Base-by-base conservation (phyloP, 2,797 vertebrate species). In the Coendou prehensilis region DNA sequence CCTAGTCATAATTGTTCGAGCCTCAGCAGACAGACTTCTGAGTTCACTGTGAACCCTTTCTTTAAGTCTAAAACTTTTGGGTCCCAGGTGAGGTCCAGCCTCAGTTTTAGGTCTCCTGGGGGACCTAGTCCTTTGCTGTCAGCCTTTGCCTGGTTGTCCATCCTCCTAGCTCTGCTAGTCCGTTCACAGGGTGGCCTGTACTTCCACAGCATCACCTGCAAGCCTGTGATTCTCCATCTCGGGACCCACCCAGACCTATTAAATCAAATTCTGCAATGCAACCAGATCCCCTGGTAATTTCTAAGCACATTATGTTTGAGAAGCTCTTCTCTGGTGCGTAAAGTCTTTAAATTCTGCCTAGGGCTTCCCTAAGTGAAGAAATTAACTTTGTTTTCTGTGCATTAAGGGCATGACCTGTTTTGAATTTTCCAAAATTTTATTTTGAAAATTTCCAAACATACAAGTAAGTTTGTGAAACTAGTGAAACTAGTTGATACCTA, bases 101-200 rank as follows among this genome's bases (percentile, higher is more conserved):
- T 93, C 17, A 37, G 28, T 41, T 75, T 87, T 26, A 13, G 14
- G 52, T 69, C n/a, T 83, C 69, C 73, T 30, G 3, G 41, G 13
- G 7, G 18, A 57, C 73, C 26, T 14, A 26, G 69, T 56, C 20
- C 45, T 63, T 41, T 17, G 14, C 75, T 17, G 5, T 57, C 9
- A 30, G 10, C 37, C 47, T 37, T 57, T 15, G 23, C 13, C 28
- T 41, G 3, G 15, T 20, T 41, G 8, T 41, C 13, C 23, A 9
- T 54, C 56, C 41, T 56, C 17, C 18, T 59, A 37, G 45, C 20
- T 30, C 22, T 9, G 1, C 54, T 28, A 2, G 59, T 45, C 45
- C 64, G 0, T 30, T 23, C 41, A 4, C 1, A 22, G 26, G 15
- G 1, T 63, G 73, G 28, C n/a, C 56, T 5, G 0, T 6, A 33